These are phyloP conservation scores for Drosophila hydei DNA, from an alignment of 1,140 invertebrate species.

Conservation along the genomic window DNA sequence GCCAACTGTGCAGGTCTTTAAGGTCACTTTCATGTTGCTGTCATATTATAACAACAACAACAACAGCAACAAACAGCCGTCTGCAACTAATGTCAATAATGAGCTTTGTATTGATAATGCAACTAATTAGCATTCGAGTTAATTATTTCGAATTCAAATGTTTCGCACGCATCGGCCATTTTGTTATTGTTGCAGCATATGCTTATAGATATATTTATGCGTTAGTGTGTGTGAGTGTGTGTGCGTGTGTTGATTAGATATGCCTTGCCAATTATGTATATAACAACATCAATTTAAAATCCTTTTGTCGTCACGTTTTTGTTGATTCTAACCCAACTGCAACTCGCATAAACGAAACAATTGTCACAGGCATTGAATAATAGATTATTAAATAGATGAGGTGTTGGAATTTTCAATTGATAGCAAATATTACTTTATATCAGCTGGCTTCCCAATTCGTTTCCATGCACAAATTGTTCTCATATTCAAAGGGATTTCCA, in stretches of 20 bases:
- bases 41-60: conserved; percentile 25
- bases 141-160: conserved; percentile 72
- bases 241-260: conserved; percentile 34
- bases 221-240: conserved; percentile 24
- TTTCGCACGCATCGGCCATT: conserved; percentile 48
- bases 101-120: conserved; percentile 67
- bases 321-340: not conserved
- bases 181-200: conserved; percentile 57
- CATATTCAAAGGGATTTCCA: too few species aligned
- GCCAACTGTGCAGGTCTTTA: conserved; percentile 26
- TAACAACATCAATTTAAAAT: conserved; percentile 44
- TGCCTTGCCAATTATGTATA: conserved; percentile 36
- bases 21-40: conserved; percentile 1
- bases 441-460: too few species aligned
- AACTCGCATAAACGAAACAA: not conserved
- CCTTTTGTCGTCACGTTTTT: conserved; percentile 22
- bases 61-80: conserved; percentile 20
- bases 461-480: too few species aligned
- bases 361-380: not conserved
- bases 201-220: conserved; percentile 20
- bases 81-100: conserved; percentile 70
- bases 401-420: not conserved
- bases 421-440: too few species aligned
- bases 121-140: conserved; percentile 80
- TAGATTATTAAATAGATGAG: not conserved